Conservation (phyloP, 2,113 vertebrate species). For the Xiphophorus maculatus region DNA sequence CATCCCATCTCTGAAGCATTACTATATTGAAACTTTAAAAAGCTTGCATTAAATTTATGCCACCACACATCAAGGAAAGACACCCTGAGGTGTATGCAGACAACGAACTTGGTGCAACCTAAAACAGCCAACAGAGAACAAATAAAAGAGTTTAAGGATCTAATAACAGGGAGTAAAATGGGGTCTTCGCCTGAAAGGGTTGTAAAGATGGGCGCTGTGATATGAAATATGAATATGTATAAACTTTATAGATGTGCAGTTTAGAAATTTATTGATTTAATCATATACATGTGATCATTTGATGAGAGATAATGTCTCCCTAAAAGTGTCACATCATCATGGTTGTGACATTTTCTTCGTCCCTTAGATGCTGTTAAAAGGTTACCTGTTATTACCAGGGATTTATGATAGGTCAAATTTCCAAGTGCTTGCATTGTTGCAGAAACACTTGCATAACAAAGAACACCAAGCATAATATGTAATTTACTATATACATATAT, state of each 20-base stretch:
- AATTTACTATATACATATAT: too few relatives aligned
- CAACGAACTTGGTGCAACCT: not conserved
- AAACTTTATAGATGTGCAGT: not conserved
- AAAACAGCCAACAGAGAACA: not conserved
- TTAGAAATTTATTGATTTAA: not conserved
- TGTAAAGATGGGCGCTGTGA: not conserved
- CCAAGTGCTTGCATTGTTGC: conserved; percentile 12
- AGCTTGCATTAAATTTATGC: not conserved
- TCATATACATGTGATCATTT: not conserved
- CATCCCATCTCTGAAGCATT: not conserved
- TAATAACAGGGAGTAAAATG: not conserved
- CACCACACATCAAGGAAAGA: not conserved
- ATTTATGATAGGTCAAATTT: conserved; percentile 14
- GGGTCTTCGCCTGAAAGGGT: not conserved
- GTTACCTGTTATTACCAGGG: conserved; percentile 24
- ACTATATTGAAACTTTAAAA: not conserved
- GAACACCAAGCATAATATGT: not conserved
- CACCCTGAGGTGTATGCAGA: not conserved
- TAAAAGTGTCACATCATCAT: conserved; percentile 1
- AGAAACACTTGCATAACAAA: conserved; percentile 18
- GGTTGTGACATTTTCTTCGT: conserved; percentile 38
- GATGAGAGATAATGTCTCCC: not conserved
- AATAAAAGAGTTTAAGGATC: not conserved
- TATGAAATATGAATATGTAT: not conserved
- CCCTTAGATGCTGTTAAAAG: conserved; percentile 12